Evolutionary conservation across 1,140 invertebrate species (phyloP).

Genomic region (Dendroctonus valens): DNA sequence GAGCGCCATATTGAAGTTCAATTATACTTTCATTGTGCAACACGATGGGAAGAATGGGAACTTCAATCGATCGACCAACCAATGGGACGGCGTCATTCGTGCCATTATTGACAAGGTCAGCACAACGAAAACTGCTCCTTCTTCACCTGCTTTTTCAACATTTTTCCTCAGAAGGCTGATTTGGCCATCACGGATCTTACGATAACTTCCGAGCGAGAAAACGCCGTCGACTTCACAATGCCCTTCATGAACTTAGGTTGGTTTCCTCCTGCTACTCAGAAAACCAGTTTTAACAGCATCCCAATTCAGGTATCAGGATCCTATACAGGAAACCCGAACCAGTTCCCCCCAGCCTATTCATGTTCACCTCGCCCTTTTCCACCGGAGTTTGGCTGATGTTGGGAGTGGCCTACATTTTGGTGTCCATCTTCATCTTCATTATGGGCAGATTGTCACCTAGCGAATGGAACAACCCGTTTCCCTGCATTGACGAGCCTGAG

Average conservation of each 20-base stretch:
- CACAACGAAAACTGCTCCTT: slow-evolving; percentile 27
- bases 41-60: slow-evolving; percentile 74
- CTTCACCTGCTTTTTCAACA: background rate
- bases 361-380: slow-evolving; percentile 77
- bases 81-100: slow-evolving; percentile 89
- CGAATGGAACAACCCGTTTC: slow-evolving; percentile 76
- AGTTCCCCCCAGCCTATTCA: slow-evolving; percentile 71
- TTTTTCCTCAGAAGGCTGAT: slow-evolving; percentile 57
- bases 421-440: slow-evolving; percentile 72
- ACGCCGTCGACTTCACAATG: slow-evolving; percentile 89
- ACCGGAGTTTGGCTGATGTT: slow-evolving; percentile 77
- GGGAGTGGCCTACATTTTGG: slow-evolving; percentile 67
- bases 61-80: slow-evolving; percentile 58
- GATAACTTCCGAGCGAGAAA: slow-evolving; percentile 82
- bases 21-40: slow-evolving; percentile 79
- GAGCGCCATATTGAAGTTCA: slow-evolving; percentile 76
- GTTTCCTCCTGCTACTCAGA: background rate
- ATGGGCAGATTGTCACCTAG: slow-evolving; percentile 71
- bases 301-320: slow-evolving; percentile 65
- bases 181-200: slow-evolving; percentile 78
- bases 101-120: slow-evolving; percentile 75
- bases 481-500: slow-evolving; percentile 67
- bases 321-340: slow-evolving; percentile 70
- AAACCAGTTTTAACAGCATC: background rate
- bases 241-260: slow-evolving; percentile 77